Conservation (phyloP, 2,888 invertebrate species). For the Hymenopus coronatus region DNA sequence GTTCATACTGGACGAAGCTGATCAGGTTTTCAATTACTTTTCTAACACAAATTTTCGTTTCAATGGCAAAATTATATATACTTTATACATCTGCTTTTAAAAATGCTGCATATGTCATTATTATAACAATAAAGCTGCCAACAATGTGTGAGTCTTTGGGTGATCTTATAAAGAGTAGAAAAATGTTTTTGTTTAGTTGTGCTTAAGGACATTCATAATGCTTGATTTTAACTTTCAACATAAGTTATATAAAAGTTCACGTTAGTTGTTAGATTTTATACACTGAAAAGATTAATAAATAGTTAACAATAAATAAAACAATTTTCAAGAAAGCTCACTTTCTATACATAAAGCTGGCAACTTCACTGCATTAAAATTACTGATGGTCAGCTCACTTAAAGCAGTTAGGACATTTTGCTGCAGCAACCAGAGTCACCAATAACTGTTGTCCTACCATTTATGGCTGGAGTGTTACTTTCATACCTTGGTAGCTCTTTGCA, state of each 20-base stretch:
- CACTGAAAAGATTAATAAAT: not conserved
- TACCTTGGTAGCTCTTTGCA: constrained; percentile 78
- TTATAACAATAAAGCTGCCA: constrained; percentile 3
- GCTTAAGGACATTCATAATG: not conserved
- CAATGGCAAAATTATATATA: not conserved
- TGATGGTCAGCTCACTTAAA: not conserved
- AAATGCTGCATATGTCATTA: not conserved
- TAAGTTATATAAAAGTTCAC: not conserved
- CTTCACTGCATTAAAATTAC: not conserved
- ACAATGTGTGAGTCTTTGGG: not conserved
- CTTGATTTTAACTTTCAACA: not conserved
- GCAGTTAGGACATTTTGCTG: constrained; percentile 48
- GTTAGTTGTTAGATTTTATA: not conserved
- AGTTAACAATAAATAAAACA: not conserved
- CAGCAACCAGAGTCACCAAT: constrained; percentile 65
- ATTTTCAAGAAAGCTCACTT: not conserved
- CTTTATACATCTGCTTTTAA: not conserved
- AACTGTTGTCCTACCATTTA: constrained; percentile 69
- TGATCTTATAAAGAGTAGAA: not conserved
- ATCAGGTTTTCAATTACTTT: not conserved
- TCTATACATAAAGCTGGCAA: not conserved
- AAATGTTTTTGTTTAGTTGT: not conserved
- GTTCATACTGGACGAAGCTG: constrained; percentile 4
- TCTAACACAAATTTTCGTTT: not conserved
- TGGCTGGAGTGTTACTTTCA: constrained; percentile 66